These are phyloP conservation scores for Luperina testacea DNA, from an alignment of 2,888 invertebrate genomes.

Conservation along the genomic window DNA sequence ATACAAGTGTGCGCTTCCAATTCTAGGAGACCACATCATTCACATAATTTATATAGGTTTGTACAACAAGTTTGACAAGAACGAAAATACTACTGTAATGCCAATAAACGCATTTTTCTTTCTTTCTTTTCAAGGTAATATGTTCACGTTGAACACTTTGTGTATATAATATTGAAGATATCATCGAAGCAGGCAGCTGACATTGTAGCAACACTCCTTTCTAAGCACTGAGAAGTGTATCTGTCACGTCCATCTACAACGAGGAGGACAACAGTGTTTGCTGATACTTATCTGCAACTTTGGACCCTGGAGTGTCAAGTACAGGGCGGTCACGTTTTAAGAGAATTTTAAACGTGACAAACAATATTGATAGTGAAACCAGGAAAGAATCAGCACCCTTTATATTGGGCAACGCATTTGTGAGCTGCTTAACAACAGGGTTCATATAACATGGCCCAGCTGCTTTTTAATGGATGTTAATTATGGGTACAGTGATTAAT, in stretches of 20 bases:
- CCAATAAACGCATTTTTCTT: neutral
- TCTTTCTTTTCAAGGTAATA: neutral
- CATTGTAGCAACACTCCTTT: neutral
- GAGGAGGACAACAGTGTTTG: conserved; percentile 1
- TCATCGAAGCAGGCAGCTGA: neutral
- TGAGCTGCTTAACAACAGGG: too few species aligned
- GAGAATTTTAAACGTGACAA: neutral
- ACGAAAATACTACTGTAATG: neutral
- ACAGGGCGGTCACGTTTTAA: neutral
- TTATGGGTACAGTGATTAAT: neutral
- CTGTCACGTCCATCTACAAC: conserved; percentile 41
- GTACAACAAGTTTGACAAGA: neutral
- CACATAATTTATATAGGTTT: neutral
- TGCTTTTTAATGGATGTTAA: too few species aligned
- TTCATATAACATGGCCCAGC: neutral
- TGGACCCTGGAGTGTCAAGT: conserved; percentile 4
- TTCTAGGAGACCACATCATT: neutral
- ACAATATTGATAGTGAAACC: neutral
- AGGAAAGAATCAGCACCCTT: neutral
- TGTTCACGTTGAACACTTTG: neutral
- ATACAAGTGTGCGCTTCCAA: neutral
- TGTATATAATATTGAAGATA: neutral
- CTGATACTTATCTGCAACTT: conserved; percentile 33
- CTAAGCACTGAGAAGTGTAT: conserved; percentile 8
- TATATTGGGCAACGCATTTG: neutral